Evolutionary conservation across 2,797 vertebrate genomes (phyloP).

Genomic region (Malacoctenus gilli): DNA sequence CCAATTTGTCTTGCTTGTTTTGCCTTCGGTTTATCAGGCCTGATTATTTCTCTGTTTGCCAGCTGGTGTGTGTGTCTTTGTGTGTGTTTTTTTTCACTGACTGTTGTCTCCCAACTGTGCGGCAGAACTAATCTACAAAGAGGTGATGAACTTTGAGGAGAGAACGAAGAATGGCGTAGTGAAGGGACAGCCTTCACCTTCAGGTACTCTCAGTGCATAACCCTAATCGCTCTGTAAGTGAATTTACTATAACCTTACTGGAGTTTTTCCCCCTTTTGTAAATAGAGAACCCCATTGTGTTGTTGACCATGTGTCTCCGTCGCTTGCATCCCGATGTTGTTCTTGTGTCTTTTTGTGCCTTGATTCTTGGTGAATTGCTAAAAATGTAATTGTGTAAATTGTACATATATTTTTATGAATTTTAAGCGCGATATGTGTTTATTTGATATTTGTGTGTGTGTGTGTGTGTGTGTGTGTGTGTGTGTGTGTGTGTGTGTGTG

Average conservation of each 20-base stretch:
- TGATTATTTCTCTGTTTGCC: not conserved
- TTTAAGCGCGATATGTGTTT: too few relatives aligned
- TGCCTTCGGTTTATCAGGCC: too few relatives aligned
- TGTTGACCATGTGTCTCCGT: constrained; percentile 76
- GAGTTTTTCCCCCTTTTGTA: constrained; percentile 68
- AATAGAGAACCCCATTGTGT: constrained; percentile 75
- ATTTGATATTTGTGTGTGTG: too few relatives aligned
- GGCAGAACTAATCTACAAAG: constrained; percentile 99
- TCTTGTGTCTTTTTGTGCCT: too few relatives aligned
- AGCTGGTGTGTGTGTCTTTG: not conserved
- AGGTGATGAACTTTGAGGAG: constrained; percentile 99
- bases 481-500: too few relatives aligned
- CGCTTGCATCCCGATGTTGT: constrained; percentile 58
- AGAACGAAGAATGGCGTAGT: constrained; percentile 99
- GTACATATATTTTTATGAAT: too few relatives aligned
- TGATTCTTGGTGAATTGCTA: too few relatives aligned
- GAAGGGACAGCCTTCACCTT: constrained; percentile 99
- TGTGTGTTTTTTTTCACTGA: constrained; percentile 5
- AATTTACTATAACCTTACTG: constrained; percentile 81
- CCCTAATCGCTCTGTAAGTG: constrained; percentile 88
- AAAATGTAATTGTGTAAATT: too few relatives aligned
- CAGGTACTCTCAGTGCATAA: constrained; percentile 98
- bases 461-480: too few relatives aligned
- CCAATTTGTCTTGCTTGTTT: too few relatives aligned
- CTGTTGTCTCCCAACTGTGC: constrained; percentile 7